A percentile compares a stretch with the other conserved stretches of the same genome.
Conservation (phyloP, 2,113 vertebrate genomes). For the Perognathus longimembris region DNA sequence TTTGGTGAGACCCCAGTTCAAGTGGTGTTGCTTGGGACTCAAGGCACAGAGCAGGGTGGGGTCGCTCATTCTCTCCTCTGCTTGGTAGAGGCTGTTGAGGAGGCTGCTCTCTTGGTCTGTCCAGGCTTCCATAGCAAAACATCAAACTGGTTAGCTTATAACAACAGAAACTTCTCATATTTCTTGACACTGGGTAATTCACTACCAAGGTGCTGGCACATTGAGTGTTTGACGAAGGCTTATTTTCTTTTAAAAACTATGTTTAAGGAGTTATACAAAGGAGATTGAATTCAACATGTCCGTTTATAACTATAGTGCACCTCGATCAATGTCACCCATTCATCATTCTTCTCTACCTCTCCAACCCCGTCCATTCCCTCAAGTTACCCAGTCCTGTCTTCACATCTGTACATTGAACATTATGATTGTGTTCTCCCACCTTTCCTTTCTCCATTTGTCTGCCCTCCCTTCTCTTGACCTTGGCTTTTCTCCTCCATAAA, state of each 20-base stretch:
- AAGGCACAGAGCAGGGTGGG: not conserved
- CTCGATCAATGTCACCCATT: too few relatives aligned
- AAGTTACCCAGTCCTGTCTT: too few relatives aligned
- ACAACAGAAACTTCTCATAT: not conserved
- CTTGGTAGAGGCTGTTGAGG: not conserved
- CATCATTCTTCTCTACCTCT: too few relatives aligned
- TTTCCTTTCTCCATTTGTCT: too few relatives aligned
- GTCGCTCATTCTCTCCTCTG: not conserved
- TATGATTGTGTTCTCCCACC: too few relatives aligned
- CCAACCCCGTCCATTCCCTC: too few relatives aligned
- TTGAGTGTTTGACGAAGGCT: not conserved
- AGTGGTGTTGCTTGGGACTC: not conserved
- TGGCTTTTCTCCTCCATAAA: too few relatives aligned
- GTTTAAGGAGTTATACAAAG: too few relatives aligned
- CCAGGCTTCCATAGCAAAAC: not conserved
- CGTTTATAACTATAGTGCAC: too few relatives aligned
- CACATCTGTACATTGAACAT: too few relatives aligned
- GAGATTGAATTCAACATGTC: too few relatives aligned
- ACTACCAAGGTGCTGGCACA: not conserved
- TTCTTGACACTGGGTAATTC: not conserved
- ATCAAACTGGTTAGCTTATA: not conserved
- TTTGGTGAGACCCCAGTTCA: not conserved
- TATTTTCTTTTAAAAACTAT: not conserved
- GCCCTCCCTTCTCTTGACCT: too few relatives aligned
- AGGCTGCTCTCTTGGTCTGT: not conserved